Conservation (phyloP, 92 coral and sea anemone genomes). For the Actinernus sp. region DNA sequence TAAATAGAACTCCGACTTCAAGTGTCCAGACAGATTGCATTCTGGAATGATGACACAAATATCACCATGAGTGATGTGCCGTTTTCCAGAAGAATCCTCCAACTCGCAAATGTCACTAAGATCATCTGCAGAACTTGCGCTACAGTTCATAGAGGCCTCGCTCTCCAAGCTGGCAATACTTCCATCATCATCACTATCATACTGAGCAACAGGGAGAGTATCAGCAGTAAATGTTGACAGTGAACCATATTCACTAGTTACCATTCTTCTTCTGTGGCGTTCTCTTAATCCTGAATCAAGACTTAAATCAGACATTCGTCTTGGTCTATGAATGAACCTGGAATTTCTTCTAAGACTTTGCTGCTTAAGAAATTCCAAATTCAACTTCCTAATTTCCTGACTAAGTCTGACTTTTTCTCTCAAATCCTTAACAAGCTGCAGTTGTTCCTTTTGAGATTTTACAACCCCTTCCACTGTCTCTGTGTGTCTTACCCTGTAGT, state of each 20-base stretch:
- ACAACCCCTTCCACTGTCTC: slow-evolving; percentile 30
- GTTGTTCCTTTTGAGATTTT: slow-evolving; percentile 60
- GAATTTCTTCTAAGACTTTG: slow-evolving; percentile 30
- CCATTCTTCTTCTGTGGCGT: slow-evolving; percentile 38
- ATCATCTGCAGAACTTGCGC: slow-evolving; percentile 56
- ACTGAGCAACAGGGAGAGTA: slow-evolving; percentile 24
- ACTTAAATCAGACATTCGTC: slow-evolving; percentile 64
- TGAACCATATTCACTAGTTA: slow-evolving; percentile 87
- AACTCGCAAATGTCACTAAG: slow-evolving; percentile 19
- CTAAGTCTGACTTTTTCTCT: slow-evolving; percentile 50
- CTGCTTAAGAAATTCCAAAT: slow-evolving; percentile 57
- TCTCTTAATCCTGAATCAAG: slow-evolving; percentile 58
- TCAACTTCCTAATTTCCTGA: slow-evolving; percentile 67
- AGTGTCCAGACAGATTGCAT: slow-evolving; percentile 81
- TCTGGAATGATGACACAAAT: slow-evolving; percentile 91
- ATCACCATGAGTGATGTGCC: slow-evolving; percentile 85
- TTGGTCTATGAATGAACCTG: slow-evolving; percentile 20
- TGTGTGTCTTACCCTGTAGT: slow-evolving; percentile 24
- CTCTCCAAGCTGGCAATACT: slow-evolving; percentile 12
- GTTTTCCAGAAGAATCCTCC: slow-evolving; percentile 44
- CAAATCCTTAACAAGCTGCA: slow-evolving; percentile 64
- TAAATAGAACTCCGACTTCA: slow-evolving; percentile 80
- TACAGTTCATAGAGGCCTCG: slow-evolving; percentile 21
- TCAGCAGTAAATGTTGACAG: slow-evolving; percentile 65
- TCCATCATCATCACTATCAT: slow-evolving; percentile 21